A percentile compares a stretch with the other conserved stretches of the same genome.
phyloP scores from a whole-genome alignment of 2,888 invertebrate genomes.

The Punctoribates punctum region DNA sequence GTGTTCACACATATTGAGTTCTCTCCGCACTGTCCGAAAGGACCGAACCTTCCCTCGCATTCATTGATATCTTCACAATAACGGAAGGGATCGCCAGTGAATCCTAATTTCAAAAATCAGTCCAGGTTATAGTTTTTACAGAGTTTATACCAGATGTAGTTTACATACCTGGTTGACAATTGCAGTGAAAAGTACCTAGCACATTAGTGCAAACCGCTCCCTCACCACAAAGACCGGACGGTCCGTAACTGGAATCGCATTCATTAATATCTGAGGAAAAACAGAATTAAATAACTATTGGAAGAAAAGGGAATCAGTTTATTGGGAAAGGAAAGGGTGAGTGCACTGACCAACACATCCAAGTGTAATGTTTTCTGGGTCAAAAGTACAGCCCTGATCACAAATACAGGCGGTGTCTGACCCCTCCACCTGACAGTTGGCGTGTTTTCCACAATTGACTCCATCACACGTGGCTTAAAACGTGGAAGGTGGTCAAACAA shows the following conservation, averaged over 20 bases:
- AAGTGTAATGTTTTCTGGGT: slow-evolving; percentile 79
- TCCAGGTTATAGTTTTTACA: too few relatives aligned
- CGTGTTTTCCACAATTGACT: slow-evolving; percentile 80
- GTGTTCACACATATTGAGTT: slow-evolving; percentile 74
- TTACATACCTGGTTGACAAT: slow-evolving; percentile 73
- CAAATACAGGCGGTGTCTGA: slow-evolving; percentile 79
- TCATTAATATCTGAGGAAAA: slow-evolving; percentile 52
- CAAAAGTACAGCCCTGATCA: slow-evolving; percentile 77
- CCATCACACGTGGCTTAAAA: slow-evolving; percentile 74
- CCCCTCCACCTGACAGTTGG: slow-evolving; percentile 82
- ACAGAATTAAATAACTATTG: not conserved
- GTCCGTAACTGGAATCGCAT: slow-evolving; percentile 60
- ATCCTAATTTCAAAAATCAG: slow-evolving; percentile 51
- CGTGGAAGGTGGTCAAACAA: not conserved
- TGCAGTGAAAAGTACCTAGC: slow-evolving; percentile 75
- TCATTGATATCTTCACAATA: slow-evolving; percentile 68
- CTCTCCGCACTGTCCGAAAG: slow-evolving; percentile 75
- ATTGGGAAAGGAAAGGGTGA: too few relatives aligned
- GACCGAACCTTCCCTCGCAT: slow-evolving; percentile 72
- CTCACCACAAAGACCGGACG: slow-evolving; percentile 65
- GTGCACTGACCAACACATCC: slow-evolving; percentile 65
- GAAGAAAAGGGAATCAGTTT: not conserved
- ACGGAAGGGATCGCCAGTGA: slow-evolving; percentile 62
- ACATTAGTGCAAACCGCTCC: slow-evolving; percentile 74
- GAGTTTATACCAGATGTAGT: too few relatives aligned